Evolutionary conservation across 2,113 vertebrate species (phyloP).

Genomic region (Tupaia chinensis): DNA sequence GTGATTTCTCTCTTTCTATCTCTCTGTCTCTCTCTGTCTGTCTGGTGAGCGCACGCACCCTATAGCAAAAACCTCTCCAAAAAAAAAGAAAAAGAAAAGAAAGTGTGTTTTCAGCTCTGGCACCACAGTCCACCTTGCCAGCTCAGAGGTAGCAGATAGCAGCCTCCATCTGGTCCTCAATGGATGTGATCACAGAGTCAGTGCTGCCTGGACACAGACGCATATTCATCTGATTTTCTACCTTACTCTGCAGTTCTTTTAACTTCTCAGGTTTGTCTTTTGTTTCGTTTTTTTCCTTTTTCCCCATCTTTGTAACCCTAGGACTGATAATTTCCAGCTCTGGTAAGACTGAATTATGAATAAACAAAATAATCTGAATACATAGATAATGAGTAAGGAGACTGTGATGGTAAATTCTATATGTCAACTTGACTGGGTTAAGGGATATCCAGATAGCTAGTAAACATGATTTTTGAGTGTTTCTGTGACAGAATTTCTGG

Average conservation of each 20-base stretch:
- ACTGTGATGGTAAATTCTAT: background rate
- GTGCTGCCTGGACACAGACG: slow-evolving; percentile 92
- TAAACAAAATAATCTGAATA: background rate
- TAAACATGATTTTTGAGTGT: background rate
- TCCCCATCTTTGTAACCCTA: slow-evolving; percentile 93
- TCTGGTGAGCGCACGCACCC: too few species aligned
- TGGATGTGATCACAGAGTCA: slow-evolving; percentile 93
- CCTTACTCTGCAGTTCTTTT: slow-evolving; percentile 94
- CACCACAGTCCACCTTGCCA: slow-evolving; percentile 93
- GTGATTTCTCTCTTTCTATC: too few species aligned
- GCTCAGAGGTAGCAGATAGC: slow-evolving; percentile 93
- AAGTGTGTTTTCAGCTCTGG: slow-evolving; percentile 90
- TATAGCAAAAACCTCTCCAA: too few species aligned
- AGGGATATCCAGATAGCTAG: background rate
- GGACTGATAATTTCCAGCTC: slow-evolving; percentile 95
- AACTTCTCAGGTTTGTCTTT: slow-evolving; percentile 90
- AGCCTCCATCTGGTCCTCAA: slow-evolving; percentile 94
- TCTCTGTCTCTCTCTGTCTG: too few species aligned
- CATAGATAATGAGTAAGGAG: background rate
- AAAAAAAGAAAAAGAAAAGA: too few species aligned
- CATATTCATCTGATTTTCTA: slow-evolving; percentile 96
- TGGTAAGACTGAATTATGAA: background rate
- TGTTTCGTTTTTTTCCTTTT: slow-evolving; percentile 86
- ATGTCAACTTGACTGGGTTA: background rate
- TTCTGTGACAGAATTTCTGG: background rate